These are phyloP conservation scores for Tragelaphus imberbis DNA, from an alignment of 2,113 vertebrate species.

Conservation along the genomic window DNA sequence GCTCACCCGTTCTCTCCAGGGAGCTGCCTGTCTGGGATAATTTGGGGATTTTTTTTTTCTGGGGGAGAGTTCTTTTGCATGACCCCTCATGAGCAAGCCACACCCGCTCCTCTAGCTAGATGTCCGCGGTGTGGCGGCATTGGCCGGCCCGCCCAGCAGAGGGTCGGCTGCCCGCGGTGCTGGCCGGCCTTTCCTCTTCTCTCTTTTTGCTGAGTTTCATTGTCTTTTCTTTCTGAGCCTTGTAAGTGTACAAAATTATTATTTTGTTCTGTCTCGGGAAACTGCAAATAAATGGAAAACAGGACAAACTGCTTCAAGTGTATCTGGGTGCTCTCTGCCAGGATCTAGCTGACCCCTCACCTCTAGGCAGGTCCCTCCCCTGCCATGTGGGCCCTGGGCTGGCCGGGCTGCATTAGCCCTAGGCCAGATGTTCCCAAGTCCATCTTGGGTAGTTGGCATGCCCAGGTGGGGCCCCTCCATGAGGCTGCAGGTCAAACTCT, in stretches of 20 bases:
- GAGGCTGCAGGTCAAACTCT: background rate
- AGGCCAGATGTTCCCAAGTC: background rate
- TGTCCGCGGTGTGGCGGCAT: constrained; percentile 53
- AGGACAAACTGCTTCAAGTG: constrained; percentile 50
- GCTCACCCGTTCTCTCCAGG: constrained; percentile 49
- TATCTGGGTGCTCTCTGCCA: background rate
- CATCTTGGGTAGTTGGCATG: background rate
- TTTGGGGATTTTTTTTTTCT: constrained; percentile 59
- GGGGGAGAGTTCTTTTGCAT: constrained; percentile 78
- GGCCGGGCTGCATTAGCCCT: background rate
- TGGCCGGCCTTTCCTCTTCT: constrained; percentile 72
- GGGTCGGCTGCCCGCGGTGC: constrained; percentile 71
- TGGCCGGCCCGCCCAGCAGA: background rate
- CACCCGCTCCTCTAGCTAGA: constrained; percentile 64
- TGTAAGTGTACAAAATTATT: constrained; percentile 84
- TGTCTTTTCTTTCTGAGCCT: constrained; percentile 87
- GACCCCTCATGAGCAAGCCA: constrained; percentile 74
- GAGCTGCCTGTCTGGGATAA: constrained; percentile 71
- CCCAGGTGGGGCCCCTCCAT: no score
- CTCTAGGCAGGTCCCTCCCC: background rate
- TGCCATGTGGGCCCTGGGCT: no score
- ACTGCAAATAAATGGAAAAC: constrained; percentile 83
- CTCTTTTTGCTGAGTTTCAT: constrained; percentile 77
- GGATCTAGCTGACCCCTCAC: background rate
- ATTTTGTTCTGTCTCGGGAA: constrained; percentile 86